A percentile compares a stretch with the other conserved stretches of the same genome.
Evolutionary conservation across 2,113 vertebrate species (phyloP).

Genomic region (Guaruba guarouba): DNA sequence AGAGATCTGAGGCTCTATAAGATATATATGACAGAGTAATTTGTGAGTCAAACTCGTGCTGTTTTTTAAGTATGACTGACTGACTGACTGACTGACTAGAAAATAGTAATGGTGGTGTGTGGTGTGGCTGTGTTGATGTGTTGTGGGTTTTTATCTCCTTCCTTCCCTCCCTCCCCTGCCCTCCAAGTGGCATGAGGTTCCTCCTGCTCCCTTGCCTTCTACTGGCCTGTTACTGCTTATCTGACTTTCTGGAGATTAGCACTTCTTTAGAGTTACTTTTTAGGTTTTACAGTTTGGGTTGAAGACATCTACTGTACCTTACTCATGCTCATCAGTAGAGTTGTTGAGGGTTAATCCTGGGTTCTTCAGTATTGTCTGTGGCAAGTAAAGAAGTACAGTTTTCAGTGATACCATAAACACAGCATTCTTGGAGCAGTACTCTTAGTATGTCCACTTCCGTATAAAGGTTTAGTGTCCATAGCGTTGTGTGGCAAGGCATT

Average conservation of each 20-base stretch:
- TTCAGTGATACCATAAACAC: background rate
- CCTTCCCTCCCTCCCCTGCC: too few relatives aligned
- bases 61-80: background rate
- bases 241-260: background rate
- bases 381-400: background rate
- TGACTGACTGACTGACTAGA: background rate
- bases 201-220: background rate
- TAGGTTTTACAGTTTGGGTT: background rate
- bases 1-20: background rate
- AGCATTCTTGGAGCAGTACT: background rate
- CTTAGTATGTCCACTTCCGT: background rate
- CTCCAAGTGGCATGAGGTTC: rapidly evolving
- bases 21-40: background rate
- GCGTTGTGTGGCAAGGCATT: background rate
- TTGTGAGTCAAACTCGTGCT: background rate
- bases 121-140: background rate
- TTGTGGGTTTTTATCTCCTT: background rate
- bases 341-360: background rate
- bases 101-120: background rate
- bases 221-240: background rate
- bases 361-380: background rate
- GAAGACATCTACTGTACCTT: background rate
- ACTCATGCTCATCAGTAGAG: background rate
- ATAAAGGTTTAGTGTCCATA: background rate
- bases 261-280: background rate